Conservation (phyloP, 2,888 invertebrate genomes). For the Allophyes oxyacanthae region DNA sequence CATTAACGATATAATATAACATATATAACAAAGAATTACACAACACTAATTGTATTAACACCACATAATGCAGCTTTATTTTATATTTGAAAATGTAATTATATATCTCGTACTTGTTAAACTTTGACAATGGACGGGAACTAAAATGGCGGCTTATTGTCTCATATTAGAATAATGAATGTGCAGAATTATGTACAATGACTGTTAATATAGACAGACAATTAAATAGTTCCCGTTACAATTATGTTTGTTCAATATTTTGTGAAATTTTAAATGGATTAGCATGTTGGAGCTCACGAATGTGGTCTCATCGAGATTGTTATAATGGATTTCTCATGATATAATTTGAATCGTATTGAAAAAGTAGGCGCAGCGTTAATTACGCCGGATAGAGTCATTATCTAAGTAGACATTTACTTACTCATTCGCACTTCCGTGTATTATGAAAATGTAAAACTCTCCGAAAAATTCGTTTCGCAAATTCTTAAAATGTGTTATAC, state of each 20-base stretch:
- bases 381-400: constrained; percentile 60
- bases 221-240: constrained; percentile 69
- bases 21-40: constrained; percentile 73
- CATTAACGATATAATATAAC: constrained; percentile 45
- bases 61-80: constrained; percentile 77
- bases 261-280: constrained; percentile 63
- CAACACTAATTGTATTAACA: constrained; percentile 85
- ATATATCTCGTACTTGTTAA: constrained; percentile 79
- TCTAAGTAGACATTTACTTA: constrained; percentile 54
- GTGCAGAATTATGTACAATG: constrained; percentile 72
- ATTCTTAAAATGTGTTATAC: constrained; percentile 38
- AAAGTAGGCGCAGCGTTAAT: constrained; percentile 67
- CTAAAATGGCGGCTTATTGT: constrained; percentile 80
- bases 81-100: constrained; percentile 83
- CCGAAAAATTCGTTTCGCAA: constrained; percentile 32
- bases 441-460: constrained; percentile 45
- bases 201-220: constrained; percentile 71
- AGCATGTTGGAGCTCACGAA: constrained; percentile 55
- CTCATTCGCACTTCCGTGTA: constrained; percentile 57
- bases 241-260: constrained; percentile 84
- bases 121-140: constrained; percentile 85
- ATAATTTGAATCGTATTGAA: constrained; percentile 77
- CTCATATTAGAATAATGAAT: constrained; percentile 79
- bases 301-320: constrained; percentile 65
- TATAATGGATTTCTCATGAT: constrained; percentile 72